Evolutionary conservation across 2,113 vertebrate species (phyloP).

Genomic region (Crotalus horridus): DNA sequence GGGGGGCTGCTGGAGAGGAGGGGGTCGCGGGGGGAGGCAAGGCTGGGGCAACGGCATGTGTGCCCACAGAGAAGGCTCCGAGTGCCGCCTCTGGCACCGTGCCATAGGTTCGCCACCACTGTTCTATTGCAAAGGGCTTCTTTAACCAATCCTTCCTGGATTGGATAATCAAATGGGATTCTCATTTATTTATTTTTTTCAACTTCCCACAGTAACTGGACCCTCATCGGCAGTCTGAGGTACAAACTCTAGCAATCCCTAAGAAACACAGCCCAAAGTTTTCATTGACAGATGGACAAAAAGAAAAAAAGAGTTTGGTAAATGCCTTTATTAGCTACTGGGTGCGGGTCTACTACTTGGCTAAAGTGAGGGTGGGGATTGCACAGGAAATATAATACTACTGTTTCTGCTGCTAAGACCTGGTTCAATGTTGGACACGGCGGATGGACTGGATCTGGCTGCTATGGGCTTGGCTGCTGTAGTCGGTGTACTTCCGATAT

Average conservation of each 20-base stretch:
- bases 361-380: conserved; percentile 21
- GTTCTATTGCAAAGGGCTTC: background rate
- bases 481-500: conserved; percentile 91
- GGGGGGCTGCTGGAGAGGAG: too few relatives aligned
- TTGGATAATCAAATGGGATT: background rate
- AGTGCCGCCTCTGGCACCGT: too few relatives aligned
- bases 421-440: conserved; percentile 88
- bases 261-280: background rate
- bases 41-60: too few relatives aligned
- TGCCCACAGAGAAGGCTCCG: too few relatives aligned
- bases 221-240: background rate
- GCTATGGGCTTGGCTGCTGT: conserved; percentile 91
- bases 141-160: background rate
- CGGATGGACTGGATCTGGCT: conserved; percentile 97
- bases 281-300: background rate
- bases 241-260: background rate
- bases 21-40: too few relatives aligned
- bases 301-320: conserved; percentile 41
- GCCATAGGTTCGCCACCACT: too few relatives aligned
- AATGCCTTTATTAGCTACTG: conserved; percentile 70
- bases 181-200: background rate
- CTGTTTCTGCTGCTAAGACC: conserved; percentile 18
- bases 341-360: conserved; percentile 56
- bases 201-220: background rate
- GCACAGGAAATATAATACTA: background rate